These are phyloP conservation scores for Orchestes rusci DNA, from an alignment of 2,888 invertebrate genomes.

Conservation along the genomic window DNA sequence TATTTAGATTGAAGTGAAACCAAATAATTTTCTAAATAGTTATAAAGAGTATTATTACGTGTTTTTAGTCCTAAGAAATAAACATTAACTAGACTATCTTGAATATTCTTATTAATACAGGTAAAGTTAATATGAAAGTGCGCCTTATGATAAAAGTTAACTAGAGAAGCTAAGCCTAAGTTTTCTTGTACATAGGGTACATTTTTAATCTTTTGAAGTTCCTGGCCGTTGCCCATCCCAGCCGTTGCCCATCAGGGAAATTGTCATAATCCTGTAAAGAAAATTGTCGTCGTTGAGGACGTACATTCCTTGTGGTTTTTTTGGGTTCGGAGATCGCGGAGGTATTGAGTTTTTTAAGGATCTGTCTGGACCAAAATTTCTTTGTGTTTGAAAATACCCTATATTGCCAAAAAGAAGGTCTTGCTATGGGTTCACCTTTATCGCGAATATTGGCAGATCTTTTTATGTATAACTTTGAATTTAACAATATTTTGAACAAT, in stretches of 20 bases:
- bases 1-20: conserved; percentile 6
- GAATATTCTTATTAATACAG: conserved; percentile 7
- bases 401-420: no score
- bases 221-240: conserved; percentile 8
- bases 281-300: conserved; percentile 8
- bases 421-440: no score
- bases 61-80: conserved; percentile 5
- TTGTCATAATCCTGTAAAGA: conserved; percentile 9
- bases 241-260: conserved; percentile 5
- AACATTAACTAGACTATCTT: conserved; percentile 1
- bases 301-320: conserved; percentile 6
- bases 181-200: conserved; percentile 4
- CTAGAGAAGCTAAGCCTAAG: conserved; percentile 3
- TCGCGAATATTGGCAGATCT: no score
- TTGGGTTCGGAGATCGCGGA: no score
- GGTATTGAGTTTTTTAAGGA: no score
- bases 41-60: conserved; percentile 1
- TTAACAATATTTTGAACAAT: no score
- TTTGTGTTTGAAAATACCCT: no score
- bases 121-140: conserved; percentile 7
- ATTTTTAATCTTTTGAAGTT: conserved; percentile 6
- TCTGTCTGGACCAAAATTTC: no score
- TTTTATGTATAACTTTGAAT: no score
- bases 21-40: conserved; percentile 5
- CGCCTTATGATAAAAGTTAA: conserved; percentile 7